Conservation (phyloP, 2,113 vertebrate species). For the Podiceps cristatus region DNA sequence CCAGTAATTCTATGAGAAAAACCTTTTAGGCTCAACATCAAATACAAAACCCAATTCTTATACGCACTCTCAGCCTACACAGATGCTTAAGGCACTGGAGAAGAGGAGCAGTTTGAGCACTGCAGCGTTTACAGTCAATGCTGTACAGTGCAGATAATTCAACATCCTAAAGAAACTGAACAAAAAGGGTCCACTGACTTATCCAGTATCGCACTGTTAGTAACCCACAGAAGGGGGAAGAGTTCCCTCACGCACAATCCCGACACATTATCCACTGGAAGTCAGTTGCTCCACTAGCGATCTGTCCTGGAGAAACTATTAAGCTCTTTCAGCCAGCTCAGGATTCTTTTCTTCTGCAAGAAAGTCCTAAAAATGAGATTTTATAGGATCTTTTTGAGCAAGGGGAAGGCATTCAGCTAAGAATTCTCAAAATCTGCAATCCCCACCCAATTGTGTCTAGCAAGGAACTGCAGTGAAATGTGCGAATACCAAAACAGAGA, state of each 20-base stretch:
- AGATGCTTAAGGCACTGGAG: background rate
- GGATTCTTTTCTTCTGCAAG: background rate
- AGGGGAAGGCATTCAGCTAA: background rate
- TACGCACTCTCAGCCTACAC: background rate
- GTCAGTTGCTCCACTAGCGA: background rate
- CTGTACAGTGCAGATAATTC: background rate
- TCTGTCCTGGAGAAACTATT: background rate
- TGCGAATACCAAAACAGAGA: background rate
- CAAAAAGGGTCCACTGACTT: background rate
- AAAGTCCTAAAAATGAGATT: background rate
- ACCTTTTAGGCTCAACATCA: background rate
- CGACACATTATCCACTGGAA: background rate
- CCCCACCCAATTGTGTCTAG: accelerated
- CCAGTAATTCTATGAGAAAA: background rate
- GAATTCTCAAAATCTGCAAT: background rate
- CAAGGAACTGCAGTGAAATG: background rate
- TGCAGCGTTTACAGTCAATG: background rate
- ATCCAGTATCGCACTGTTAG: background rate
- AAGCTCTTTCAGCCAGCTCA: background rate
- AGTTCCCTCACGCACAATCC: accelerated
- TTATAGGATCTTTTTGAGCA: background rate
- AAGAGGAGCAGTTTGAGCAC: background rate
- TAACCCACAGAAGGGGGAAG: background rate
- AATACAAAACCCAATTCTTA: background rate
- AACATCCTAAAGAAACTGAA: background rate